Conservation (phyloP, 2,888 invertebrate species). For the Formica aserva region DNA sequence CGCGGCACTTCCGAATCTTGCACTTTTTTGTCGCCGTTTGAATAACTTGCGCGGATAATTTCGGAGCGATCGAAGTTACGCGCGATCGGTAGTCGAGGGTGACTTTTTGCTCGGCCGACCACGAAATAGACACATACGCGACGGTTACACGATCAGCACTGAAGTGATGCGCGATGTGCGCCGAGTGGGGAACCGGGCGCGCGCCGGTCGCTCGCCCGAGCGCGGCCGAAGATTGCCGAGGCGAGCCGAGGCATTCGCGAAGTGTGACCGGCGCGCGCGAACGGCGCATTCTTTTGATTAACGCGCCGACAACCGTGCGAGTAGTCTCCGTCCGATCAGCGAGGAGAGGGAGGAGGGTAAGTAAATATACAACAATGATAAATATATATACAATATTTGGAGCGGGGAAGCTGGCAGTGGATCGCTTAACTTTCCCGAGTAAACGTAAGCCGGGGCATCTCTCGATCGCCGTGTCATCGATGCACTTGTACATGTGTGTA, state of each 20-base stretch:
- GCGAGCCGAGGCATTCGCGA: conserved; percentile 56
- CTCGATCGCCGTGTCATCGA: not conserved
- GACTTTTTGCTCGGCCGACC: conserved; percentile 33
- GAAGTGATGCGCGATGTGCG: conserved; percentile 65
- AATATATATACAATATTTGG: not conserved
- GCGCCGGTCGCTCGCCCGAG: conserved; percentile 79
- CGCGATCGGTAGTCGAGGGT: conserved; percentile 34
- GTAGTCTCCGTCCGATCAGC: not conserved
- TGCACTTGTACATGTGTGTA: not conserved
- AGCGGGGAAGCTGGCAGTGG: not conserved
- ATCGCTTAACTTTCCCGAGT: not conserved
- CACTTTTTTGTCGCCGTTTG: not conserved
- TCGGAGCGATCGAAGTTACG: not conserved
- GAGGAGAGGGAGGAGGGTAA: not conserved
- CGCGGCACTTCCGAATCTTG: not conserved
- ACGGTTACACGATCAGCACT: conserved; percentile 77
- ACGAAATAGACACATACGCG: conserved; percentile 55
- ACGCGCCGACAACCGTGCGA: not conserved
- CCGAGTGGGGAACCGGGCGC: conserved; percentile 76
- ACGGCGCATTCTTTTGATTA: conserved; percentile 21
- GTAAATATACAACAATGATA: not conserved
- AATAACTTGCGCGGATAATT: not conserved
- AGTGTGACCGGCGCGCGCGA: conserved; percentile 44
- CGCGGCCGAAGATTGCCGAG: conserved; percentile 74
- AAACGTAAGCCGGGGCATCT: not conserved